Percentiles rank a stretch among this genome's conserved stretches.
These are phyloP conservation scores for Ephestia elutella DNA, from an alignment of 1,140 invertebrate genomes.

Conservation along the genomic window DNA sequence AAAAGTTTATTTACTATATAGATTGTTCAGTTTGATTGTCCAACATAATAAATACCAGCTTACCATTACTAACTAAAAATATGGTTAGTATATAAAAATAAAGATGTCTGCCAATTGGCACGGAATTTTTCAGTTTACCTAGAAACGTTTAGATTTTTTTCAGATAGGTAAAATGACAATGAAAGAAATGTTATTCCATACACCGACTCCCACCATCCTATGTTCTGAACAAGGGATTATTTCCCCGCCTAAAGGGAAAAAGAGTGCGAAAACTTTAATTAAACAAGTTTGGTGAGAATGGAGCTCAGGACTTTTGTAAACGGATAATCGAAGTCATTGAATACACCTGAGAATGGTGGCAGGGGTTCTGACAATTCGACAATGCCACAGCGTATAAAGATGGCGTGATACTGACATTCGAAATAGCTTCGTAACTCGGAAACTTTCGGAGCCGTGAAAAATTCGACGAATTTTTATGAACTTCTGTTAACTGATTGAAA, in stretches of 20 bases:
- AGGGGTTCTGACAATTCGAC: conserved; percentile 33
- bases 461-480: conserved; percentile 55
- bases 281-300: conserved; percentile 68
- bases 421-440: conserved; percentile 28
- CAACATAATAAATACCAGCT: too few relatives aligned
- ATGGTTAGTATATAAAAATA: too few relatives aligned
- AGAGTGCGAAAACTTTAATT: conserved; percentile 71
- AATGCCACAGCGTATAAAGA: conserved; percentile 27
- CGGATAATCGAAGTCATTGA: conserved; percentile 61
- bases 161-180: too few relatives aligned
- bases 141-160: too few relatives aligned
- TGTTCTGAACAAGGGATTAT: conserved; percentile 61
- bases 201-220: conserved; percentile 19
- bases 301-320: conserved; percentile 63
- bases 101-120: too few relatives aligned
- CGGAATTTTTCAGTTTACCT: too few relatives aligned
- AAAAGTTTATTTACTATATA: too few relatives aligned
- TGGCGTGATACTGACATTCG: conserved; percentile 42
- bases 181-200: too few relatives aligned
- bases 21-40: too few relatives aligned
- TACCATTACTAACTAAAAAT: too few relatives aligned
- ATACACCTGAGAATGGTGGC: conserved; percentile 53
- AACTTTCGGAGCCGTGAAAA: conserved; percentile 25
- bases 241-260: conserved; percentile 64
- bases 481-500: conserved; percentile 25